These are phyloP conservation scores for Ceratotherium simum DNA, from an alignment of 2,113 vertebrate genomes.

Conservation along the genomic window DNA sequence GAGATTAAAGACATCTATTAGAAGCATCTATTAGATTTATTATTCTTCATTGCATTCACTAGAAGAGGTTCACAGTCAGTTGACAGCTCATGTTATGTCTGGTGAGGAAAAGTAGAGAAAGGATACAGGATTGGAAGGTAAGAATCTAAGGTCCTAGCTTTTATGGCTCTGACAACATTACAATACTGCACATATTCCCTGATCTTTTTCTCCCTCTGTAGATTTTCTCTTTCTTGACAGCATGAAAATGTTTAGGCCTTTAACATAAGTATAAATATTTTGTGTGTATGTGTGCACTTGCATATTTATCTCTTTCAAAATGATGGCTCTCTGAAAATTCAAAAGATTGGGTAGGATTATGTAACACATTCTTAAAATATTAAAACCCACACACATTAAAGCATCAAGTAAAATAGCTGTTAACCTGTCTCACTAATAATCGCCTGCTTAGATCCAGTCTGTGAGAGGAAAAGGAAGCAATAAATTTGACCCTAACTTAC, in stretches of 20 bases:
- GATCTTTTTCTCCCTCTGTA: not conserved
- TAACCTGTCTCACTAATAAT: slow-evolving; percentile 71
- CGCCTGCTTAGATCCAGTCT: slow-evolving; percentile 75
- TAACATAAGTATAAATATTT: not conserved
- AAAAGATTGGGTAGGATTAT: not conserved
- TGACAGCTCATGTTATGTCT: not conserved
- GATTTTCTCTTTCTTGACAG: not conserved
- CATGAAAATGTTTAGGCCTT: not conserved
- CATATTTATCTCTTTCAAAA: not conserved
- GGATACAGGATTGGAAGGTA: not conserved
- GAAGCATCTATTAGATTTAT: not conserved
- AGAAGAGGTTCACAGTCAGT: not conserved
- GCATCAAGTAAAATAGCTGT: slow-evolving; percentile 69
- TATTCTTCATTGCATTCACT: not conserved
- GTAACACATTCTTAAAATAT: slow-evolving; percentile 63
- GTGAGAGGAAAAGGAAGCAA: slow-evolving; percentile 89
- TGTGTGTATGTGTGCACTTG: not conserved
- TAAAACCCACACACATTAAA: slow-evolving; percentile 58
- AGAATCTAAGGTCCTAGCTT: not conserved
- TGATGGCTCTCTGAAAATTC: not conserved
- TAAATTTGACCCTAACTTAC: slow-evolving; percentile 92
- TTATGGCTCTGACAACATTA: not conserved
- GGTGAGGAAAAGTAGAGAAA: not conserved
- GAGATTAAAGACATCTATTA: not conserved
- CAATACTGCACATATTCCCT: not conserved